Base-by-base conservation (phyloP, 2,113 vertebrate genomes). In the Malurus alboscapulatus region DNA sequence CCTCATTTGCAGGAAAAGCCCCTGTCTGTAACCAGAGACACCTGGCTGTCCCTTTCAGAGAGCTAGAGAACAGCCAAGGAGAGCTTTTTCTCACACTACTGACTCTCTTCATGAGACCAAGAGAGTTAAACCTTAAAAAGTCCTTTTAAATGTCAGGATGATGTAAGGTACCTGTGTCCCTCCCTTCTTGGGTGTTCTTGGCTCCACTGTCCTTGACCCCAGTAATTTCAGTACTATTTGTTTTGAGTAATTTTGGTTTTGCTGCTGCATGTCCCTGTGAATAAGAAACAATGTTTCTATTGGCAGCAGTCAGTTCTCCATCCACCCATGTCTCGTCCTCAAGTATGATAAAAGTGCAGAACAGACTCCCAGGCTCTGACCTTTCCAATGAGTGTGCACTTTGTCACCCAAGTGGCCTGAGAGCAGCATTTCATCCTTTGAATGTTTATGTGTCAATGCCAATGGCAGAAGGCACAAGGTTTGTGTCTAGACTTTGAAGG, bases 181-280 rank as follows among this genome's bases (percentile, higher is more conserved):
- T 91, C 91, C 87, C 93, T 91, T 90, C 91, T 95, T 94, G 93
- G 91, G 94, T 95, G 93, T 94, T 95, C 91, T 95, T 94, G 88
- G 94, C 93, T 95, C 85, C 85, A 90, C 91, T 91, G 95, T 78
- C 65, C 78, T 72, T 95, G 93, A 95, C 93, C 93, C 78, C 87
- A 80, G 75, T 94, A 85, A 96, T 96, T 94, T 84, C 89, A 86
- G 82, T 83, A 16, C 94, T 92, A 83, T 92, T 95, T 96, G 89
- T 96, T 96, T 94, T 77, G 75, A 95, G 91, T 95, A 91, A 94
- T 91, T 94, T 90, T 94, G 78, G 87, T 30, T 93, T 94, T 94
- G 93, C 92, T 95, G 78, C 90, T 90, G 90, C 96, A 86, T 90
- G 94, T 93, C 91, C 81, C 76, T 62, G 67, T 88, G 95, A 96